phyloP scores from a whole-genome alignment of 2,797 vertebrate species.

The Dipus sagitta region DNA sequence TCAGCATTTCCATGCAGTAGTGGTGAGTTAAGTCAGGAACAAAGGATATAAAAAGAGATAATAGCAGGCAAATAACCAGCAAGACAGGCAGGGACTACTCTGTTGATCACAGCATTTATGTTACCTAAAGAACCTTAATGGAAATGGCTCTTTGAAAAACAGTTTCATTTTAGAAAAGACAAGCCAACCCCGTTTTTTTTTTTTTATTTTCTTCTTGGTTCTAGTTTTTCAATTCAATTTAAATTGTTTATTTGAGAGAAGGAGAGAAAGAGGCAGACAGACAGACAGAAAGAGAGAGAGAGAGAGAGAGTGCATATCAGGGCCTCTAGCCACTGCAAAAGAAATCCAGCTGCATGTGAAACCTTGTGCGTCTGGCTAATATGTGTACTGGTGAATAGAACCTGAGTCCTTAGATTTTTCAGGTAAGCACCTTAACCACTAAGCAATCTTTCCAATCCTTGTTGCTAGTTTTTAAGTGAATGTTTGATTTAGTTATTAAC shows the following conservation, averaged over 20 bases:
- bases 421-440: too few species aligned
- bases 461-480: background rate
- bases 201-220: background rate
- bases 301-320: too few species aligned
- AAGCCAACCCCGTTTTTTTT: background rate
- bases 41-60: accelerated
- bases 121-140: background rate
- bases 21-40: accelerated
- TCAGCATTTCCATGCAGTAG: background rate
- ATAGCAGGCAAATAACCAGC: accelerated
- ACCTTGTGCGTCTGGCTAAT: too few species aligned
- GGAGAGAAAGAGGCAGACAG: too few species aligned
- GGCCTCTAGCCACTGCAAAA: too few species aligned
- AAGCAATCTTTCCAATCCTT: too few species aligned
- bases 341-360: too few species aligned
- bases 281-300: too few species aligned
- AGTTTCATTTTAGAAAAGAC: too few species aligned
- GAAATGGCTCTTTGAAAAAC: background rate
- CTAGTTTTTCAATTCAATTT: background rate
- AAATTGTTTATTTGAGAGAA: background rate
- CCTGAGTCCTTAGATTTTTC: too few species aligned
- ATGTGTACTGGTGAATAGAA: too few species aligned
- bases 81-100: accelerated
- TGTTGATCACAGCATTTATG: background rate
- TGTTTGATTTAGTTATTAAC: background rate